A percentile compares a stretch with the other conserved stretches of the same genome.
phyloP scores from a whole-genome alignment of 2,797 vertebrate species.

The Enteromius viviparus region DNA sequence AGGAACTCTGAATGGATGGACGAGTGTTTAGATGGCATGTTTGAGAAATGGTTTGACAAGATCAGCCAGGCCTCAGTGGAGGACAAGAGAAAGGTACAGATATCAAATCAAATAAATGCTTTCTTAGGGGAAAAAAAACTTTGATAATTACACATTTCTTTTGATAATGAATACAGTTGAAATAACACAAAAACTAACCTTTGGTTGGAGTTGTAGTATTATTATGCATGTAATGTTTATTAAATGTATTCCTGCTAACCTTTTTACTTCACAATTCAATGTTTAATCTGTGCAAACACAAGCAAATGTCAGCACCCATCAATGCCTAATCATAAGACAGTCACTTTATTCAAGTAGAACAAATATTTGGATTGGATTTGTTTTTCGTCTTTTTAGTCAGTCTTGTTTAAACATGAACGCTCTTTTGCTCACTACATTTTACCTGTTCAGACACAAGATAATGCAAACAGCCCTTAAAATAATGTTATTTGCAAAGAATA shows the following conservation, averaged over 20 bases:
- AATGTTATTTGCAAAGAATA: not conserved
- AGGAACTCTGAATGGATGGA: constrained; percentile 98
- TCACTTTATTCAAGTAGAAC: constrained; percentile 12
- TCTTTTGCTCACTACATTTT: not conserved
- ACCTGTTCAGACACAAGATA: not conserved
- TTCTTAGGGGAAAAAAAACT: not conserved
- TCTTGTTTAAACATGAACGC: not conserved
- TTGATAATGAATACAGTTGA: not conserved
- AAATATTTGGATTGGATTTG: constrained; percentile 26
- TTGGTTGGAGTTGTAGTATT: not conserved
- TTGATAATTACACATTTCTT: not conserved
- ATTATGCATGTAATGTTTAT: not conserved
- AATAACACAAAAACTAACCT: not conserved
- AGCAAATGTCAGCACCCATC: constrained; percentile 10
- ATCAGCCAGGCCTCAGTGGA: constrained; percentile 90
- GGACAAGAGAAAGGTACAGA: constrained; percentile 90
- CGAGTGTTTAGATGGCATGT: constrained; percentile 95
- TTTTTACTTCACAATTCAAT: not conserved
- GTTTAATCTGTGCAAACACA: constrained; percentile 16
- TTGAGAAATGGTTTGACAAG: constrained; percentile 98
- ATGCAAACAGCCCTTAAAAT: not conserved
- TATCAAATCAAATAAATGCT: not conserved
- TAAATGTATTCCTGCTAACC: not conserved
- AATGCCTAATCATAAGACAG: not conserved
- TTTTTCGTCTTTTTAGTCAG: not conserved